Conservation (phyloP, 2,888 invertebrate genomes). For the Philopedon plagiatum region DNA sequence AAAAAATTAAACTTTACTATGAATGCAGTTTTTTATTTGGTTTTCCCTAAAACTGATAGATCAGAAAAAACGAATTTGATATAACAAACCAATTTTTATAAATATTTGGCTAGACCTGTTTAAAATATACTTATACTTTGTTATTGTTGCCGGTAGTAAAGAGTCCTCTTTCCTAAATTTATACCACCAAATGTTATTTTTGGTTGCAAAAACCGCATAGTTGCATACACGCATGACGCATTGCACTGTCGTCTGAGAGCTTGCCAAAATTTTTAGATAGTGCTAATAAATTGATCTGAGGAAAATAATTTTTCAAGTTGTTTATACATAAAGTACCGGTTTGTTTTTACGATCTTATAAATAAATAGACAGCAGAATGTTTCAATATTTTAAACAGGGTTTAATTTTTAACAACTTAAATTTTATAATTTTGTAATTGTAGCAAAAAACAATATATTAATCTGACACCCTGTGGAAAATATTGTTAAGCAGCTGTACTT, state of each 20-base stretch:
- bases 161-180: slow-evolving; percentile 20
- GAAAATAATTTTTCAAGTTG: slow-evolving; percentile 14
- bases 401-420: not conserved
- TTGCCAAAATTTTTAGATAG: slow-evolving; percentile 21
- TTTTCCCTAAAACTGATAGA: no score
- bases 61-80: no score
- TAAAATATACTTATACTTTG: not conserved
- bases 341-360: slow-evolving; percentile 17
- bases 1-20: no score
- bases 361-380: not conserved
- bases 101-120: not conserved
- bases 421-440: no score
- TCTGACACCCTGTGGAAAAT: no score
- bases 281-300: slow-evolving; percentile 19
- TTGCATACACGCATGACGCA: slow-evolving; percentile 32
- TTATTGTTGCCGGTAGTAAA: not conserved
- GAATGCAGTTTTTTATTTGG: no score
- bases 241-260: slow-evolving; percentile 1
- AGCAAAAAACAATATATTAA: no score
- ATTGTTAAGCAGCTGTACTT: no score
- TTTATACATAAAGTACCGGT: slow-evolving; percentile 15
- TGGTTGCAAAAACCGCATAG: slow-evolving; percentile 22
- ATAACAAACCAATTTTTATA: not conserved
- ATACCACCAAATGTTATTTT: slow-evolving; percentile 16
- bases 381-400: not conserved